These are phyloP conservation scores for Chrysolophus pictus DNA, from an alignment of 2,797 vertebrate genomes.

Conservation along the genomic window DNA sequence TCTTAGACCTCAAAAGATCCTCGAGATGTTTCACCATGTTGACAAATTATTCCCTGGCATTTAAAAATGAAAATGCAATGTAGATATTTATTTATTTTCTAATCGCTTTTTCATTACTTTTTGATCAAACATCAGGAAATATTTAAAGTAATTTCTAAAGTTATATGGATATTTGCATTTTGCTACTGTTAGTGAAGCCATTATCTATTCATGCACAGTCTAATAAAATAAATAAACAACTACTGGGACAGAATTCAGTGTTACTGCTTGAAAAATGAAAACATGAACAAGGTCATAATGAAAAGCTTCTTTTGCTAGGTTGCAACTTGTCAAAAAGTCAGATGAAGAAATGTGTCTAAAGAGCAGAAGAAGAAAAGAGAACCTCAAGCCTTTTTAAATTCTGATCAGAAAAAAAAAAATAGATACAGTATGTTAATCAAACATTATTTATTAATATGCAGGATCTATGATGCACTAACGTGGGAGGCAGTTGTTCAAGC, in stretches of 20 bases:
- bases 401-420: conserved; percentile 5
- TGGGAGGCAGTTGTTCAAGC: background rate
- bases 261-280: background rate
- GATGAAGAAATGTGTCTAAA: background rate
- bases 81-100: background rate
- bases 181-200: background rate
- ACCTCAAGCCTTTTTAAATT: background rate
- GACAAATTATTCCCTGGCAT: background rate
- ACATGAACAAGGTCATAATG: conserved; percentile 17
- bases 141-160: conserved; percentile 12
- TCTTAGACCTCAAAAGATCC: background rate
- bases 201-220: background rate
- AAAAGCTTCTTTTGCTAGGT: conserved; percentile 18
- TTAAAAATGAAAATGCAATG: background rate
- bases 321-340: conserved; percentile 30
- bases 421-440: conserved; percentile 40
- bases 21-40: background rate
- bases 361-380: conserved; percentile 12
- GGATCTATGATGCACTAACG: background rate
- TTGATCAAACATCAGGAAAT: conserved; percentile 4
- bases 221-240: conserved; percentile 51
- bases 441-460: conserved; percentile 52
- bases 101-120: background rate
- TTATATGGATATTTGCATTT: background rate
- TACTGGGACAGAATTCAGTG: background rate